Base-by-base conservation (phyloP, 2,113 vertebrate genomes). In the Catagonus wagneri region DNA sequence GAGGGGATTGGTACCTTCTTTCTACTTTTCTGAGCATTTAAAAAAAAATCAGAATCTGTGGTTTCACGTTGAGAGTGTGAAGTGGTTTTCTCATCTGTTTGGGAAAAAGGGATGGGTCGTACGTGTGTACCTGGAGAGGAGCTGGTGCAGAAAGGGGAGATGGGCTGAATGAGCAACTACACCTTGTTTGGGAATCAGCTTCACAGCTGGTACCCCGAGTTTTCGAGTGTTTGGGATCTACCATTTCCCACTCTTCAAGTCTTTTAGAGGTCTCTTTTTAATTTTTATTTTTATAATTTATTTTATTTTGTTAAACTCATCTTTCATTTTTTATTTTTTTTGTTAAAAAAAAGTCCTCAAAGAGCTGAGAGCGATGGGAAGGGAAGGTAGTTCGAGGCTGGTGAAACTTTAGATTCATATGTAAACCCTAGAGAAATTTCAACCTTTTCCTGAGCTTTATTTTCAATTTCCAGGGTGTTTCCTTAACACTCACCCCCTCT, bases 11-110 rank as follows among this genome's bases (percentile, higher is more conserved):
- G 52, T 34, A 39, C 36, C 60, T 88, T 79, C 68, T 84, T 74
- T 94, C 60, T 44, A 95, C 58, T 34, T 89, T 89, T 79, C 58
- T 84, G 71, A 72, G n/a, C 22, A 66, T n/a, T 83, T 34, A 11
- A 27, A n/a, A 44, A 87, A 63, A 52, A 78, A 63, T 60, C 20
- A 20, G 39, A 7, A 71, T 87, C 58, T 34, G n/a, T 39, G 17
- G n/a, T 66, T 88, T 92, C 29, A 81, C n/a, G 9, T 79, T 39
- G n/a, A 22, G 58, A 19, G 4, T 29, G n/a, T 23, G 56, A 60
- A 19, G 10, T 61, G 19, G 4, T 66, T 78, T 89, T 65, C 65
- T 65, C 15, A 58, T 39, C 25, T 65, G 25, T 65, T 66, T n/a
- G 50, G 25, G 61, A 79, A 83, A 79, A 61, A n/a, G 32, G 19